Percentiles rank a stretch among this genome's conserved stretches.
Conservation (phyloP, 2,113 vertebrate genomes). For the Abramis brama region DNA sequence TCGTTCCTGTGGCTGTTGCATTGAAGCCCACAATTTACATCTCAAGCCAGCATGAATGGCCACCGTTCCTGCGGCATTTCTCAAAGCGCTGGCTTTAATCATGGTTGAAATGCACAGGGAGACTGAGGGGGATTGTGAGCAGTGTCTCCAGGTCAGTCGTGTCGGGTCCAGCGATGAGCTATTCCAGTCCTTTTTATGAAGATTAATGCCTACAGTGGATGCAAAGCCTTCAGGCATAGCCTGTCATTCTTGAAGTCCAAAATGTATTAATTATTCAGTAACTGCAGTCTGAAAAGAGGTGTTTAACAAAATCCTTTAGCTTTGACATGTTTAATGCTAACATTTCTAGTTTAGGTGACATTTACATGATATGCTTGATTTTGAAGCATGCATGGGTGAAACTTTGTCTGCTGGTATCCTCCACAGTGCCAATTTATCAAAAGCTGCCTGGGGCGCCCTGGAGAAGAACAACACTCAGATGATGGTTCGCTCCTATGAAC, state of each 20-base stretch:
- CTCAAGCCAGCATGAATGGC: conserved; percentile 13
- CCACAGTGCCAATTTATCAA: conserved; percentile 92
- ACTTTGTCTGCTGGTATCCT: conserved; percentile 45
- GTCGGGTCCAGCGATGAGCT: conserved; percentile 9
- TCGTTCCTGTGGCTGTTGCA: not conserved
- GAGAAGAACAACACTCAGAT: conserved; percentile 92
- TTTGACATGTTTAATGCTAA: not conserved
- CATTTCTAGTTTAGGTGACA: not conserved
- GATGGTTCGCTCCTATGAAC: conserved; percentile 97
- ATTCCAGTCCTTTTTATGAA: conserved; percentile 48
- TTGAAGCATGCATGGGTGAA: not conserved
- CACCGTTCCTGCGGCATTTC: not conserved
- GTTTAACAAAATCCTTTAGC: not conserved
- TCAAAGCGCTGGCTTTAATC: conserved; percentile 24
- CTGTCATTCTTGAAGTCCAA: conserved; percentile 8
- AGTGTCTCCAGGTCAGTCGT: conserved; percentile 3
- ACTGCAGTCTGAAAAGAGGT: not conserved
- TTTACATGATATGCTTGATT: not conserved
- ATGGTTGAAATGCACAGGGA: conserved; percentile 24
- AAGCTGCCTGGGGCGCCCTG: conserved; percentile 94
- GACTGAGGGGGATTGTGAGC: conserved; percentile 13
- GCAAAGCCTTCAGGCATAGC: not conserved
- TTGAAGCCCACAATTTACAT: not conserved
- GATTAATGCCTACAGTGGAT: conserved; percentile 44
- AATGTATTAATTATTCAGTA: not conserved